These are phyloP conservation scores for Drosophila littoralis DNA, from an alignment of 1,140 invertebrate species.

Conservation along the genomic window DNA sequence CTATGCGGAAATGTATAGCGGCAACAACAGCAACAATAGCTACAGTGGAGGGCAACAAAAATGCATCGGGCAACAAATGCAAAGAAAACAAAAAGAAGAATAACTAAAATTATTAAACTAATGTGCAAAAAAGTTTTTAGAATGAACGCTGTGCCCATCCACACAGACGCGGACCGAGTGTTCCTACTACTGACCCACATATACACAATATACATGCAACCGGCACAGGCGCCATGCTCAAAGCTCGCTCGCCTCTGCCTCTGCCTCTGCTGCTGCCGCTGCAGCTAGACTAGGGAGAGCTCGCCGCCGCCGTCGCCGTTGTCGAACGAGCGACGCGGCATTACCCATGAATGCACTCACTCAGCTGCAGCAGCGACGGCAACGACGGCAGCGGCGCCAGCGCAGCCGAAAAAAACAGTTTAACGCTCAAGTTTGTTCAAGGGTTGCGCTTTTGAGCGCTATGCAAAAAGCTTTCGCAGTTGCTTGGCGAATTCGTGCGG, in stretches of 20 bases:
- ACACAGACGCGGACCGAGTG: slow-evolving; percentile 58
- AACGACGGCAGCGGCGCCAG: slow-evolving; percentile 9
- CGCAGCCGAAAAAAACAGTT: slow-evolving; percentile 41
- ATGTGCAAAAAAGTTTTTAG: slow-evolving; percentile 40
- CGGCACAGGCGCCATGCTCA: slow-evolving; percentile 39
- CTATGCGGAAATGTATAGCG: slow-evolving; percentile 46
- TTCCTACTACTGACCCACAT: slow-evolving; percentile 81
- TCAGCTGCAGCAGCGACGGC: slow-evolving; percentile 3
- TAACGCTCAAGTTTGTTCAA: slow-evolving; percentile 62
- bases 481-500: slow-evolving; percentile 26
- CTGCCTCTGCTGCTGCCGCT: slow-evolving; percentile 5
- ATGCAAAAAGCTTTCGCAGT: slow-evolving; percentile 43
- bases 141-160: slow-evolving; percentile 68
- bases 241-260: slow-evolving; percentile 20
- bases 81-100: slow-evolving; percentile 12
- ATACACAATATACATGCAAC: slow-evolving; percentile 46
- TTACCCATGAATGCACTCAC: slow-evolving; percentile 50
- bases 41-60: not conserved
- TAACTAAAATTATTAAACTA: slow-evolving; percentile 36
- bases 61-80: not conserved
- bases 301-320: slow-evolving; percentile 22
- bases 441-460: slow-evolving; percentile 56
- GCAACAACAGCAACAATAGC: not conserved
- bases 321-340: slow-evolving; percentile 39
- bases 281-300: slow-evolving; percentile 7